Percentiles rank a stretch among this genome's conserved stretches.
phyloP scores from a whole-genome alignment of 2,888 invertebrate species.

The Morpho helenor region DNA sequence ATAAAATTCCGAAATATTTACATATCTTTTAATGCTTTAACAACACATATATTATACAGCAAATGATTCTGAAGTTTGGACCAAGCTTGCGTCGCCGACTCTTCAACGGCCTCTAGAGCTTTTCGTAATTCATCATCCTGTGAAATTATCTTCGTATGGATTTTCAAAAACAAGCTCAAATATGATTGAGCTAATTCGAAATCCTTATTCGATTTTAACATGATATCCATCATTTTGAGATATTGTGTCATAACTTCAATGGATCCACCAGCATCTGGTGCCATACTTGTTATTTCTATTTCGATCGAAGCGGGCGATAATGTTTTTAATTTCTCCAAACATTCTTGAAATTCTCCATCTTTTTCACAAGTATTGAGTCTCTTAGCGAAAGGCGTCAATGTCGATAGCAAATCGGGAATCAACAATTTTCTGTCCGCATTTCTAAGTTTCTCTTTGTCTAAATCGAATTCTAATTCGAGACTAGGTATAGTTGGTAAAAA shows the following conservation, averaged over 20 bases:
- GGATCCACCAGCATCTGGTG: slow-evolving; percentile 86
- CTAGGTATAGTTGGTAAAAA: slow-evolving; percentile 95
- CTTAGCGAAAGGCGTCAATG: slow-evolving; percentile 84
- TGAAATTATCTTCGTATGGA: slow-evolving; percentile 82
- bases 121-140: slow-evolving; percentile 74
- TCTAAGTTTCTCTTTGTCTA: slow-evolving; percentile 66
- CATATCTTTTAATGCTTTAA: slow-evolving; percentile 85
- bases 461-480: slow-evolving; percentile 89
- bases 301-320: slow-evolving; percentile 92
- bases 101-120: slow-evolving; percentile 77
- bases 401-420: slow-evolving; percentile 79
- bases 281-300: slow-evolving; percentile 89
- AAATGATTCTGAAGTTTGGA: slow-evolving; percentile 82
- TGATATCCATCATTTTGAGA: slow-evolving; percentile 83
- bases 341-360: slow-evolving; percentile 72
- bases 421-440: slow-evolving; percentile 72
- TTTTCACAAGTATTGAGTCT: slow-evolving; percentile 73
- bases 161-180: slow-evolving; percentile 91
- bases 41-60: slow-evolving; percentile 86
- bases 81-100: slow-evolving; percentile 82
- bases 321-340: slow-evolving; percentile 81
- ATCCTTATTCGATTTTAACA: slow-evolving; percentile 86
- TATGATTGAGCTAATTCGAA: slow-evolving; percentile 96
- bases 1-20: slow-evolving; percentile 34
- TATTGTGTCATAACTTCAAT: slow-evolving; percentile 86